phyloP scores from a whole-genome alignment of 2,797 vertebrate genomes.

The Chaenodraco wilsoni region DNA sequence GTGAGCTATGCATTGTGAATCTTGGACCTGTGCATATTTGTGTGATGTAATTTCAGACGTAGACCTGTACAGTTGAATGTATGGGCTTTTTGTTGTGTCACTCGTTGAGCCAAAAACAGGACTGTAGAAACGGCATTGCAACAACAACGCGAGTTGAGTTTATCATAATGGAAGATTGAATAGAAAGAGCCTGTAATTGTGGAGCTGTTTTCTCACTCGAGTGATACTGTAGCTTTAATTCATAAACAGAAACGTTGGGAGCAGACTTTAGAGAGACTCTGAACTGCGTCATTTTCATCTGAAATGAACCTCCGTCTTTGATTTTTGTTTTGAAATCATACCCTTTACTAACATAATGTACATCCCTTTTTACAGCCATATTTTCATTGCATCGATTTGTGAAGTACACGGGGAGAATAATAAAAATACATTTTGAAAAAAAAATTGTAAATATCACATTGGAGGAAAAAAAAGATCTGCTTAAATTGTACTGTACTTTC shows the following conservation, averaged over 20 bases:
- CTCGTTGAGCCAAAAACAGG: conserved; percentile 66
- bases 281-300: conserved; percentile 28
- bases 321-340: conserved; percentile 51
- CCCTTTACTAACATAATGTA: conserved; percentile 54
- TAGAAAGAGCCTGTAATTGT: conserved; percentile 19
- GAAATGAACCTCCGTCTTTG: conserved; percentile 33
- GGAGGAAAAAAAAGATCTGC: conserved; percentile 72
- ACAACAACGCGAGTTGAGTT: conserved; percentile 14
- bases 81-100: conserved; percentile 38
- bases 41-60: conserved; percentile 53
- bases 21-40: conserved; percentile 77
- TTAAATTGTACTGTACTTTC: conserved; percentile 88
- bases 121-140: conserved; percentile 25
- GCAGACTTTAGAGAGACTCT: conserved; percentile 38
- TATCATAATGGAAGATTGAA: conserved; percentile 7
- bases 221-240: conserved; percentile 65
- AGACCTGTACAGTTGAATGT: conserved; percentile 60
- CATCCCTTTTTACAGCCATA: conserved; percentile 69
- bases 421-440: conserved; percentile 57
- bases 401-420: conserved; percentile 70
- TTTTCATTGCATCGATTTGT: conserved; percentile 72
- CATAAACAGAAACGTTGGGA: conserved; percentile 32
- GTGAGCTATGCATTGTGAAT: conserved; percentile 85
- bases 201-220: conserved; percentile 32
- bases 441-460: conserved; percentile 82